phyloP scores from a whole-genome alignment of 2,113 vertebrate genomes.

The Ibidorhyncha struthersii region DNA sequence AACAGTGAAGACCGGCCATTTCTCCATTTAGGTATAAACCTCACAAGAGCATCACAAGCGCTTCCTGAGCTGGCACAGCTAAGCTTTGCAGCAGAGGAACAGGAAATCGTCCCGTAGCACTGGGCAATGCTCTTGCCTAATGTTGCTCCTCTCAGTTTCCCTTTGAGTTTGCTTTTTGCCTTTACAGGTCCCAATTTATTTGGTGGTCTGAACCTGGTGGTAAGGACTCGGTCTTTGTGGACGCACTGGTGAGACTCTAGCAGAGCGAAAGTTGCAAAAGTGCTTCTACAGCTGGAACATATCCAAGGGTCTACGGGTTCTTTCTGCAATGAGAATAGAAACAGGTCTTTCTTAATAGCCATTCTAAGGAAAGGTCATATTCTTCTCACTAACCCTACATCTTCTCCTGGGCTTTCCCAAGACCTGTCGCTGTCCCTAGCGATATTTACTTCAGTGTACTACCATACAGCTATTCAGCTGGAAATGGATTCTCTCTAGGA shows the following conservation, averaged over 20 bases:
- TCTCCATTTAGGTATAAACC: slow-evolving; percentile 66
- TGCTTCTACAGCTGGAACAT: slow-evolving; percentile 61
- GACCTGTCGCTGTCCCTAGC: not conserved
- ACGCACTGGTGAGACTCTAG: slow-evolving; percentile 68
- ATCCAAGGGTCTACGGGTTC: slow-evolving; percentile 51
- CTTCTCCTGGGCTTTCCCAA: not conserved
- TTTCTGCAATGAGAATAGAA: slow-evolving; percentile 70
- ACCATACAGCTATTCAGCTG: not conserved
- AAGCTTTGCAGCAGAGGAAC: slow-evolving; percentile 26
- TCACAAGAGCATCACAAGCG: slow-evolving; percentile 14
- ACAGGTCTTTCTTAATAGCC: slow-evolving; percentile 1
- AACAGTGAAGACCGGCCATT: slow-evolving; percentile 50
- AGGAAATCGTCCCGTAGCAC: slow-evolving; percentile 30
- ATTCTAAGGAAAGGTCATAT: not conserved
- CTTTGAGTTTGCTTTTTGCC: slow-evolving; percentile 64
- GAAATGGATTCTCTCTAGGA: not conserved
- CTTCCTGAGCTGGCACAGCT: slow-evolving; percentile 33
- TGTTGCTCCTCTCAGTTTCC: slow-evolving; percentile 27
- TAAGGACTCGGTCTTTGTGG: slow-evolving; percentile 43
- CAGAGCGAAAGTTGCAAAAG: slow-evolving; percentile 58
- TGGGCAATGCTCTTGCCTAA: slow-evolving; percentile 58
- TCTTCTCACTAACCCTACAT: not conserved
- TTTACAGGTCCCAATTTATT: slow-evolving; percentile 58
- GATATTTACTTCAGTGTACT: not conserved
- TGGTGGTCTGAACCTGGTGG: slow-evolving; percentile 30